Evolutionary conservation across 2,888 invertebrate genomes (phyloP), one percentile per base, ranked within the genome.

Genomic region (Catocala fraxini): DNA sequence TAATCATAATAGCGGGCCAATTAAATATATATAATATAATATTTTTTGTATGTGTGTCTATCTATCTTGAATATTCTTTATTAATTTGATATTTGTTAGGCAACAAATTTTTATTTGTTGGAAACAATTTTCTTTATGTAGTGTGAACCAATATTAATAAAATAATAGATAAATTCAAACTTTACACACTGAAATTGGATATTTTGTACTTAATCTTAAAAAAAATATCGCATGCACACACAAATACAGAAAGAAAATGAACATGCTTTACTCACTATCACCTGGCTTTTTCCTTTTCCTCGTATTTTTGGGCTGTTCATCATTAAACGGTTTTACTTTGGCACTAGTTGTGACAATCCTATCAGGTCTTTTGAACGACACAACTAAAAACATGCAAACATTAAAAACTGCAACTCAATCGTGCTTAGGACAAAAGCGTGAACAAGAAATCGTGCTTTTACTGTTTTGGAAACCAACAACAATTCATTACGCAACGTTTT

Each of bases 311-410:
- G 84, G 84, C 46, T 85, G 80, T 72, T 84, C 88, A 53, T 86
- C 88, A 69, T 72, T 84, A 65, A 84, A 86, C 13, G 88, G 85
- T 60, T 85, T 88, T 49, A 87, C 76, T 76, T 82, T 87, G 67
- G 79, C 81, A 70, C 84, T 87, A 59, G 85, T 75, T n/a, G 86
- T 73, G 12, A 80, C 84, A 61, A 89, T 87, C 82, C 85, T 91
- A 81, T 95, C 95, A 78, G 95, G 95, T 89, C 97, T 97, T 96
- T 97, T 97, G 96, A 97, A 98, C 82, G 97, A 97, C 92, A 97
- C 97, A 95, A 97, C 97, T 97, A 95, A 95, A 87, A 93, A 90
- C 88, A 90, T 85, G 83, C 87, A 68, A 51, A 71, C 61, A 66
- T 78, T 71, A 77, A 73, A 73, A 75, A 71, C 69, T 74, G 72